A percentile compares a stretch with the other conserved stretches of the same genome.
Conservation (phyloP, 2,888 invertebrate species). For the Cylloceria caligata region DNA sequence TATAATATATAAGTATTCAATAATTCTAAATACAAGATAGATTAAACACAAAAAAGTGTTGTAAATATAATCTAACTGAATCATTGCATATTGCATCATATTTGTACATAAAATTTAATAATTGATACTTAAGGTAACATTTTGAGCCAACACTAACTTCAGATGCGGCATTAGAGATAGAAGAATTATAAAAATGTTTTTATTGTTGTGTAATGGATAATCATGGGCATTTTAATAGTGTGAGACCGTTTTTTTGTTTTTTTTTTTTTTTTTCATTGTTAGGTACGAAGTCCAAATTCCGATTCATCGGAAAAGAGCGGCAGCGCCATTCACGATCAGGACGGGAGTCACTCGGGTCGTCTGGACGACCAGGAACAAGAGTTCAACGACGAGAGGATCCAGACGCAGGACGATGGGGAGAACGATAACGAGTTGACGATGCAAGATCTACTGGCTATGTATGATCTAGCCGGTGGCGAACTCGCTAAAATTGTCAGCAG, state of each 20-base stretch:
- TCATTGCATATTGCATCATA: no score
- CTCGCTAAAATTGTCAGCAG: slow-evolving; percentile 83
- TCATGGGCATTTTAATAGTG: not conserved
- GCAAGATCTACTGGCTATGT: slow-evolving; percentile 86
- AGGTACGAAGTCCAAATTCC: slow-evolving; percentile 82
- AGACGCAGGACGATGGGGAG: slow-evolving; percentile 72
- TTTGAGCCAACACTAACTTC: no score
- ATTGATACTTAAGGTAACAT: no score
- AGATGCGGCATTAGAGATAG: no score
- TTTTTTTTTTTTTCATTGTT: slow-evolving; percentile 31
- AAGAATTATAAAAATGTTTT: no score
- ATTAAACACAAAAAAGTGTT: no score
- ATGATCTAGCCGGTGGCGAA: slow-evolving; percentile 85
- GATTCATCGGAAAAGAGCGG: slow-evolving; percentile 82
- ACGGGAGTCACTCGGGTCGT: slow-evolving; percentile 72
- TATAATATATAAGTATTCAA: no score
- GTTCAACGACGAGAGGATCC: slow-evolving; percentile 62
- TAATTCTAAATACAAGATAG: no score
- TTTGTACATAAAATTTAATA: no score
- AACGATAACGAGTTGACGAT: slow-evolving; percentile 84
- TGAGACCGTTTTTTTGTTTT: not conserved
- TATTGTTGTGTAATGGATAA: not conserved
- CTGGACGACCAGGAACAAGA: slow-evolving; percentile 77
- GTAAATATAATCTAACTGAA: no score
- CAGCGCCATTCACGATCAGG: slow-evolving; percentile 72